Evolutionary conservation across 2,888 invertebrate genomes (phyloP), one percentile per base, ranked within the genome.

Genomic region (Theristus sp.): DNA sequence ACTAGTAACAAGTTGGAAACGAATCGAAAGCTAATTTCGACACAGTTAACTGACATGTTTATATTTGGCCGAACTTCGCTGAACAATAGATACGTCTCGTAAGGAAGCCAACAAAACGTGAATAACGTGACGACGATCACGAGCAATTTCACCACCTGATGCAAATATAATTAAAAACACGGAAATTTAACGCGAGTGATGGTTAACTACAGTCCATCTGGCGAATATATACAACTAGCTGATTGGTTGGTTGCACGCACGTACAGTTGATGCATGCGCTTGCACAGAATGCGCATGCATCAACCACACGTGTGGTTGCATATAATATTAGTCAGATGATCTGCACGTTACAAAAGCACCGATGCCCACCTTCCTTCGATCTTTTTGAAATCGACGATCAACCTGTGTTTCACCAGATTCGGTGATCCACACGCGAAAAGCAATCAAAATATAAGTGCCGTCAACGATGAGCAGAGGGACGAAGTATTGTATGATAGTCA

Each of bases 391-490:
- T 49, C 49, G 49, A 17, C 49, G 13, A 24, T 49, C 49, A 49
- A n/a, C 49, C 6, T n/a, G n/a, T 3, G 49, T 49, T 17, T 10
- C 6, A 6, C 87, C 1, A 85, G 83, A 56, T 82, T 80, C 2
- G 29, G 84, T 83, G 1, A 86, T 84, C 86, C 87, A 87, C 31
- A 89, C 78, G 66, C 83, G 82, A 68, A 84, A 80, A 0, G 84
- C 85, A 82, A 89, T 86, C 70, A 86, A 80, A 55, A 81, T 82
- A 75, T 89, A 89, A 22, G 87, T 86, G 70, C 82, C 85, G 59
- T 84, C 83, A 69, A 89, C 87, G 66, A 89, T 83, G 66, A 82
- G 81, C 65, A 89, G 78, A 0, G 89, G 89, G 55, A 85, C 82
- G 66, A 88, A 78, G 73, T 89, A 89, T 69, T 80, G 80, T 13